Evolutionary conservation across 2,113 vertebrate species (phyloP).

Genomic region (Gymnocephalus cernua): DNA sequence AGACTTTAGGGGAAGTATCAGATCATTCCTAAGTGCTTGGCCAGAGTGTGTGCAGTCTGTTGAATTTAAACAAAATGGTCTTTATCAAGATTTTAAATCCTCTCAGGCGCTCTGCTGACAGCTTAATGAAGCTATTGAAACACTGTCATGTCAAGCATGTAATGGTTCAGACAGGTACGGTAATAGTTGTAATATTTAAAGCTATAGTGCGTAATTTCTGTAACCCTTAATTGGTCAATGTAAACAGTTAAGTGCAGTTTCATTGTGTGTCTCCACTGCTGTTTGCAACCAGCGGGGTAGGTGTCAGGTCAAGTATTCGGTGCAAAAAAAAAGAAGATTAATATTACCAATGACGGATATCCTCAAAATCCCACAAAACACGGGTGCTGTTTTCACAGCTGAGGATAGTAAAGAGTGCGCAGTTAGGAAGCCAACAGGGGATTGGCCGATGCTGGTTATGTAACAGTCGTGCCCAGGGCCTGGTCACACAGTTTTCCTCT

Average conservation of each 20-base stretch:
- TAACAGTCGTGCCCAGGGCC: conserved; percentile 66
- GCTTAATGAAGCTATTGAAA: conserved; percentile 33
- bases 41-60: conserved; percentile 5
- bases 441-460: conserved; percentile 60
- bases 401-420: conserved; percentile 43
- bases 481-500: conserved; percentile 44
- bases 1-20: conserved; percentile 43
- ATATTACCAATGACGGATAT: conserved; percentile 54
- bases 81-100: conserved; percentile 36
- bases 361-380: conserved; percentile 54
- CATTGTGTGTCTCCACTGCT: neutral
- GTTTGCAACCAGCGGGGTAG: conserved; percentile 19
- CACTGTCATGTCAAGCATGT: conserved; percentile 14
- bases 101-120: conserved; percentile 22
- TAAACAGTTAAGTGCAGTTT: conserved; percentile 3
- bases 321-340: conserved; percentile 34
- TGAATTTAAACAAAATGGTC: conserved; percentile 43
- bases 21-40: conserved; percentile 43
- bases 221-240: neutral
- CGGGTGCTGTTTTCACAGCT: conserved; percentile 79
- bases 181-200: neutral
- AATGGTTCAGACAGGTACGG: conserved; percentile 27
- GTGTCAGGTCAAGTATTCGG: conserved; percentile 33
- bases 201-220: too few relatives aligned
- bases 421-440: conserved; percentile 16